phyloP scores from a whole-genome alignment of 1,140 invertebrate genomes.

The Hydropsyche tenuis region DNA sequence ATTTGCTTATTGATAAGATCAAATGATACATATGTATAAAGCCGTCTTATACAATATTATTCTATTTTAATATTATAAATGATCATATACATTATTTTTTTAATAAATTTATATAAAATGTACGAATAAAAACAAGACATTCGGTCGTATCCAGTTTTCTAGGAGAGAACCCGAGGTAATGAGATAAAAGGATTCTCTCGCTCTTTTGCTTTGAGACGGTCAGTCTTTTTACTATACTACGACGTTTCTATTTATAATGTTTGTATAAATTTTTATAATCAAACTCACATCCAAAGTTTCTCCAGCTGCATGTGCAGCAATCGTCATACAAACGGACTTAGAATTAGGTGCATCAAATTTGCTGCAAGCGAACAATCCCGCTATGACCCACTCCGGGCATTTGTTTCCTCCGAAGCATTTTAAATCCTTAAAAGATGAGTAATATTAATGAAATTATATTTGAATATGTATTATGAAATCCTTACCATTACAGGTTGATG shows the following conservation, averaged over 20 bases:
- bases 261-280: neutral
- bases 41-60: no score
- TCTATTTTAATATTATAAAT: no score
- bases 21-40: no score
- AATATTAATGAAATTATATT: no score
- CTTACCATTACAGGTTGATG: no score
- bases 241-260: neutral
- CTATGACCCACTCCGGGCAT: conserved; percentile 47
- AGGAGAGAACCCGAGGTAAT: conserved; percentile 21
- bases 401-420: conserved; percentile 46
- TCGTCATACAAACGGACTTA: conserved; percentile 31
- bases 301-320: conserved; percentile 45
- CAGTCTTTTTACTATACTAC: neutral
- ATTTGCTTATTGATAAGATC: no score
- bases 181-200: conserved; percentile 31
- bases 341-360: conserved; percentile 37
- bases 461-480: no score
- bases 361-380: conserved; percentile 34
- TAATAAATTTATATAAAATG: no score
- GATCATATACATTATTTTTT: no score
- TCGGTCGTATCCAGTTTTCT: neutral
- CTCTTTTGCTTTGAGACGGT: conserved; percentile 5
- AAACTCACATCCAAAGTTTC: conserved; percentile 44
- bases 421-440: conserved; percentile 46
- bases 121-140: no score